Conservation (phyloP, 2,113 vertebrate genomes). For the Nesospiza acunhae region DNA sequence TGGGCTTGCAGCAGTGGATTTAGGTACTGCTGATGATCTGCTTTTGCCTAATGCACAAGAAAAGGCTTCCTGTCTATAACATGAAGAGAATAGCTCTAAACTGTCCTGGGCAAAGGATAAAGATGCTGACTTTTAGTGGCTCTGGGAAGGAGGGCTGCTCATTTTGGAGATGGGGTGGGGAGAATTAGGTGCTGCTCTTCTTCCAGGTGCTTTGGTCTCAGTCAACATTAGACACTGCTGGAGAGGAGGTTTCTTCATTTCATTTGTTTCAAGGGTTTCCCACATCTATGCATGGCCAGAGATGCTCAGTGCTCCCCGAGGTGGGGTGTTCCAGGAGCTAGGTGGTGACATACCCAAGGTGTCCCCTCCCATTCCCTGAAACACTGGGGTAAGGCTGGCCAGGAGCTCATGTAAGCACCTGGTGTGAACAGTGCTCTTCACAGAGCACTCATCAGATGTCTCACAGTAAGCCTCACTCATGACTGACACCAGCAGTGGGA, state of each 20-base stretch:
- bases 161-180: fast-evolving
- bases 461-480: not conserved
- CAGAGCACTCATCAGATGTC: fast-evolving
- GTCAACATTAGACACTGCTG: not conserved
- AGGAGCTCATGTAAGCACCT: fast-evolving
- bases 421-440: fast-evolving
- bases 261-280: not conserved
- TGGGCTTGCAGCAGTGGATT: not conserved
- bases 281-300: not conserved
- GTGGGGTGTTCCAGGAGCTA: not conserved
- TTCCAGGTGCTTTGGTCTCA: not conserved
- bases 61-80: not conserved
- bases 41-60: not conserved
- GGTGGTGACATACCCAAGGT: not conserved
- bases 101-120: not conserved
- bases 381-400: not conserved
- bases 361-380: not conserved
- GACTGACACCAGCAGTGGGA: not conserved
- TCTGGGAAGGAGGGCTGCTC: not conserved
- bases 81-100: not conserved
- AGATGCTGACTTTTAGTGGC: not conserved
- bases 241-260: not conserved
- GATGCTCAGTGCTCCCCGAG: fast-evolving
- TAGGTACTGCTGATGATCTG: too few relatives aligned
- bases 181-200: not conserved